Evolutionary conservation across 2,797 vertebrate genomes (phyloP).

Genomic region (Crenuchus spilurus): DNA sequence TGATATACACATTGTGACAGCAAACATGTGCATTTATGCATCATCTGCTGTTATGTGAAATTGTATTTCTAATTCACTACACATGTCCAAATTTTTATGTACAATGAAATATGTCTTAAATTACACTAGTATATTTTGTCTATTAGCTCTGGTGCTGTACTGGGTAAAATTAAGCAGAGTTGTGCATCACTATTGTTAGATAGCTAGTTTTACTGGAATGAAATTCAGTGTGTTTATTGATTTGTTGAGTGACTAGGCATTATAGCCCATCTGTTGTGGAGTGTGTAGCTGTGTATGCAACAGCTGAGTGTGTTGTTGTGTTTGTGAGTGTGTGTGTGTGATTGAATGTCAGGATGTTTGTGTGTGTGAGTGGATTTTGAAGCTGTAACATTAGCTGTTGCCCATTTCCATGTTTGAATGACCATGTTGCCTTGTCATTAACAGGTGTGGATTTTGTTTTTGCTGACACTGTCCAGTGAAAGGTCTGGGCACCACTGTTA

Average conservation of each 20-base stretch:
- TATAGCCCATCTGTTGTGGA: conserved; percentile 59
- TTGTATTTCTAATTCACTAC: too few relatives aligned
- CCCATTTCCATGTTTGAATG: conserved; percentile 53
- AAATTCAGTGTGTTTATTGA: neutral
- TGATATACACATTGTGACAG: too few relatives aligned
- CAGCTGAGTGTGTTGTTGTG: conserved; percentile 53
- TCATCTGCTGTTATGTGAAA: too few relatives aligned
- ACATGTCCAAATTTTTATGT: too few relatives aligned
- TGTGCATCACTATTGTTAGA: too few relatives aligned
- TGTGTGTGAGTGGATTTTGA: conserved; percentile 2
- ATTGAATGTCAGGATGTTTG: neutral
- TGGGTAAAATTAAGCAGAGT: too few relatives aligned
- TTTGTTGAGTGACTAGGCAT: conserved; percentile 18
- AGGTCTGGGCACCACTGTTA: conserved; percentile 55
- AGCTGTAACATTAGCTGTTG: conserved; percentile 27
- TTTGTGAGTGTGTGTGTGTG: neutral
- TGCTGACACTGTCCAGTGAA: conserved; percentile 53
- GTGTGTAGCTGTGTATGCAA: conserved; percentile 1
- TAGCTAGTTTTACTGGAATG: neutral
- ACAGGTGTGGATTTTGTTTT: conserved; percentile 64
- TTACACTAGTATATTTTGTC: too few relatives aligned
- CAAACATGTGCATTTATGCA: too few relatives aligned
- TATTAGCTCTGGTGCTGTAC: too few relatives aligned
- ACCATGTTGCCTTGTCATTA: conserved; percentile 46
- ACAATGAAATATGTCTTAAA: too few relatives aligned